Conservation (phyloP, 2,888 invertebrate species). For the Odontocerum albicorne region DNA sequence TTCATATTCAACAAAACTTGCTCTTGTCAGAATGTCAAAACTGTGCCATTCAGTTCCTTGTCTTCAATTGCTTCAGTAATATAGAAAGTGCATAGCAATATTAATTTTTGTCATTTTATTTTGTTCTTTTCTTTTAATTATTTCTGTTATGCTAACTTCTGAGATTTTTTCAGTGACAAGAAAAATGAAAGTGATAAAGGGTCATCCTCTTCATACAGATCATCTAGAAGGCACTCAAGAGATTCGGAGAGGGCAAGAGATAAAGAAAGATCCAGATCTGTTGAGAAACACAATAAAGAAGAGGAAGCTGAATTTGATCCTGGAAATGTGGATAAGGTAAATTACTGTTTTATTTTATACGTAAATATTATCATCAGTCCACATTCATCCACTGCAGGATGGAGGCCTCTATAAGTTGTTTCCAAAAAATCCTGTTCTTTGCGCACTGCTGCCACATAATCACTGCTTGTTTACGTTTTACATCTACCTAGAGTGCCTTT, state of each 20-base stretch:
- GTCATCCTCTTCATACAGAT: conserved; percentile 60
- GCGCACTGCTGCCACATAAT: too few relatives aligned
- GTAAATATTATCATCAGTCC: too few relatives aligned
- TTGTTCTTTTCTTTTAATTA: conserved; percentile 3
- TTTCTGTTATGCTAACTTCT: conserved; percentile 9
- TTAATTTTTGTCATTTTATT: too few relatives aligned
- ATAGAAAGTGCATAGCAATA: too few relatives aligned
- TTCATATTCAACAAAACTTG: too few relatives aligned
- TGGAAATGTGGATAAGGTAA: conserved; percentile 73
- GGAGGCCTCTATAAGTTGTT: not conserved
- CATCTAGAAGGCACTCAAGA: conserved; percentile 49
- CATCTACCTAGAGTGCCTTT: too few relatives aligned
- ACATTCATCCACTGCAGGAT: not conserved
- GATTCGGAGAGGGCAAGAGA: conserved; percentile 50
- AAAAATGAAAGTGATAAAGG: conserved; percentile 67
- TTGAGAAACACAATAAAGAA: conserved; percentile 59
- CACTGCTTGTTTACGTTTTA: too few relatives aligned
- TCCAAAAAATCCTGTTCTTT: too few relatives aligned
- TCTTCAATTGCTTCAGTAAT: too few relatives aligned
- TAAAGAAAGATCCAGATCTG: conserved; percentile 57
- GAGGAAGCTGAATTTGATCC: conserved; percentile 70
- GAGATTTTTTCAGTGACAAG: conserved; percentile 43
- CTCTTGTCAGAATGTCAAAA: too few relatives aligned
- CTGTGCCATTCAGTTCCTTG: too few relatives aligned
- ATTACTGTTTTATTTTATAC: too few relatives aligned